Base-by-base conservation (phyloP, 2,797 vertebrate species). In the Odontamblyopus lacepedii region DNA sequence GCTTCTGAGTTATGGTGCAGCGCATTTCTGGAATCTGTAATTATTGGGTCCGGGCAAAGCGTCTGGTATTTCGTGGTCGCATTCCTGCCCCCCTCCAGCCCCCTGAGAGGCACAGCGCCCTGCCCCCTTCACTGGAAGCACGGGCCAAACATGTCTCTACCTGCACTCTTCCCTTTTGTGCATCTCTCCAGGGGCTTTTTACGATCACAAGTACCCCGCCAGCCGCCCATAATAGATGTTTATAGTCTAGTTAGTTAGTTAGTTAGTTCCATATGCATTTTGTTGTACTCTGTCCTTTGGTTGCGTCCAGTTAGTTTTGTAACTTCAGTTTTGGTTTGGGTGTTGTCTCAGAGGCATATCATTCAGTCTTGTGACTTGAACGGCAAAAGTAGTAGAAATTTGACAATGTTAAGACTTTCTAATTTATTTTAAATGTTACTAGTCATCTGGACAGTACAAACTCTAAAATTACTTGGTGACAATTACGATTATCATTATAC, bases 51-150 rank as follows among this genome's bases (percentile, higher is more conserved):
- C 91, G 89, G 94, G 93, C 89, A 89, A 82, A 82, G 76, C 57
- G 93, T 94, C 93, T 95, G 90, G 94, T 94, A 94, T 95, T 93
- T 88, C 74, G 90, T 82, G 88, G 94, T 94, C 89, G 75, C 93
- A 95, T 94, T 94, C 94, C 93, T 82, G 80, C 83, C 87, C 82
- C 87, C 84, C 84, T 85, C 76, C 70, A 79, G 76, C 76, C 89
- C 85, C 88, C 82, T 65, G 72, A 84, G 83, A 91, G 82, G 85
- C 84, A 78, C 85, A 71, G 75, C 67, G 81, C 88, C 90, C 85
- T 81, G 69, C 88, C 91, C 91, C 87, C 76, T 72, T 72, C 56
- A 32, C 67, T 60, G 77, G 79, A 59, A 53, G 70, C 44, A 19
- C 9, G 70, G 84, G 74, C 77, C 88, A 87, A 91, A 88, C 92